Evolutionary conservation across 2,797 vertebrate genomes (phyloP).

Genomic region (Syndactyla subalaris): DNA sequence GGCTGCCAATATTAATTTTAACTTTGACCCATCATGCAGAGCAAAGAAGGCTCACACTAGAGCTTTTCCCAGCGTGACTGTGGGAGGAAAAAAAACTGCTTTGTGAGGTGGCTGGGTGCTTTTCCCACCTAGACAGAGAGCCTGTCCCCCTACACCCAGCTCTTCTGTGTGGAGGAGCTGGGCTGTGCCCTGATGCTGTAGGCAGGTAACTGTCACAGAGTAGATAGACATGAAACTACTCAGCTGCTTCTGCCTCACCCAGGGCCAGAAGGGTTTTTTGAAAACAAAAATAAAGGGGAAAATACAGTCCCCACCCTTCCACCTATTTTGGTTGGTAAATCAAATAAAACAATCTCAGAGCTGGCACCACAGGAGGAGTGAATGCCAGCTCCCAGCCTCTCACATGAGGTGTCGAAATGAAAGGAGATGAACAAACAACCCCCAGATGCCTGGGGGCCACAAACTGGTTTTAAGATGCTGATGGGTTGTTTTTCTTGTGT

Average conservation of each 20-base stretch:
- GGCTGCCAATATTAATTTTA: neutral
- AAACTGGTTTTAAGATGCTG: neutral
- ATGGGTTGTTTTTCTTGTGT: neutral
- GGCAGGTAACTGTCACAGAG: constrained; percentile 45
- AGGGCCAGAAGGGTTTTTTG: constrained; percentile 56
- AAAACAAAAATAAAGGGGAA: constrained; percentile 57
- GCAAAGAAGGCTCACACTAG: neutral
- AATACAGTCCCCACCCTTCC: constrained; percentile 63
- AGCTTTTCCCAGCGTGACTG: neutral
- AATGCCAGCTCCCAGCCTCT: constrained; percentile 52
- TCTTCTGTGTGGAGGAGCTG: neutral
- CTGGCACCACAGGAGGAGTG: constrained; percentile 6
- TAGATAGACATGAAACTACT: neutral
- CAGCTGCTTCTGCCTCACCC: constrained; percentile 50
- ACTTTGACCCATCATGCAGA: fast-evolving
- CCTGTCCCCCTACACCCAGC: neutral
- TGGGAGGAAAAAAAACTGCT: neutral
- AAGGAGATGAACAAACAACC: constrained; percentile 46
- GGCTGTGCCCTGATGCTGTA: neutral
- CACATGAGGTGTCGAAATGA: constrained; percentile 28
- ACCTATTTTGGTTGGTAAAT: constrained; percentile 39
- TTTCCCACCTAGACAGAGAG: neutral
- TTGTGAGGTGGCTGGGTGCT: neutral
- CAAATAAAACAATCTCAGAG: constrained; percentile 35
- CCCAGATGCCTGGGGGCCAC: neutral